Evolutionary conservation across 2,888 invertebrate species (phyloP), one percentile per base, ranked within the genome.

Genomic region (Slavum lentiscoides): DNA sequence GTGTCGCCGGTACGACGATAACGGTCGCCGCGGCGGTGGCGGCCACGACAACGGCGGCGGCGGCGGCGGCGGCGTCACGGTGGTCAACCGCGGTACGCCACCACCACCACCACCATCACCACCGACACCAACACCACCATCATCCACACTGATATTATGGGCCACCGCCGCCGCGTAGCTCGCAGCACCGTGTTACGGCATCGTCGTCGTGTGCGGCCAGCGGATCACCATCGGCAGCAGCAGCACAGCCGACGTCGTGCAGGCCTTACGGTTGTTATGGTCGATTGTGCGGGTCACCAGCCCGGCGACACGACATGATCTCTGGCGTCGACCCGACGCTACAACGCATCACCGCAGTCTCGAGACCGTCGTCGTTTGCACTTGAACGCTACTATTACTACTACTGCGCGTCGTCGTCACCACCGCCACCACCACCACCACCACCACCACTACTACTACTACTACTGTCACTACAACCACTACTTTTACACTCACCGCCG

Each of bases 1-100:
- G 81, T 89, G 89, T 90, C 90, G 90, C 90, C 90, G 90, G 17
- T 9, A 43, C 43, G 43, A 43, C 43, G 43, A 43, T 43, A 43
- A 43, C 66, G 13, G 21, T 9, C n/a, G 49, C 19, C n/a, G 30
- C 37, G 21, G 67, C 58, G 23, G 39, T 55, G 23, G n/a, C 37
- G 59, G 58, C 30, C 3, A 64, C 61, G 11, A 70, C 8, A 15
- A 8, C 72, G 72, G 9, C 43, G 21, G 15, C 39, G 61, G 39
- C 37, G 4, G 15, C 39, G 61, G 39, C 37, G 4, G 49, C 62
- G 13, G 62, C 69, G 59, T 7, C 49, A 19, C 70, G 64, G 64
- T 43, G 77, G 77, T 64, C 77, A 49, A 70, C 64, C 70, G 77
- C 77, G 62, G 53, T 39, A 55, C 70, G 77, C 62, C 70, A 68